A percentile compares a stretch with the other conserved stretches of the same genome.
phyloP scores from a whole-genome alignment of 2,888 invertebrate species.

The Conchocele bisecta region DNA sequence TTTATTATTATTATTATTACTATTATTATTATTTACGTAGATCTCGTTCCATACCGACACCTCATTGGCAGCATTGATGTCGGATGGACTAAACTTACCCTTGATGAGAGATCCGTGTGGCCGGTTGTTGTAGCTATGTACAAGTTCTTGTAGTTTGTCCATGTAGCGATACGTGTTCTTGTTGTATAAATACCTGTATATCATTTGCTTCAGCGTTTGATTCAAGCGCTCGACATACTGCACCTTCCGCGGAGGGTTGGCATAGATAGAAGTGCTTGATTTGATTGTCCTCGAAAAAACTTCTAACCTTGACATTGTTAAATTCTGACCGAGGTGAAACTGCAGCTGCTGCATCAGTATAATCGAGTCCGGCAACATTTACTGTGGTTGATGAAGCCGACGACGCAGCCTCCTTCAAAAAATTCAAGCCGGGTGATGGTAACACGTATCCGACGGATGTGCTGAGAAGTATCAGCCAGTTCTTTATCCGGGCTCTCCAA shows the following conservation, averaged over 20 bases:
- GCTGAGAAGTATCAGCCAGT: constrained; percentile 6
- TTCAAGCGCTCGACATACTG: constrained; percentile 5
- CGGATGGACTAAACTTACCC: not conserved
- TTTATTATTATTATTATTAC: too few relatives aligned
- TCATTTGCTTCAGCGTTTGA: not conserved
- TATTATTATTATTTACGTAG: too few relatives aligned
- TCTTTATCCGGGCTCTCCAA: not conserved
- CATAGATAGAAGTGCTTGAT: constrained; percentile 5
- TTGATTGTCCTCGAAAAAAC: not conserved
- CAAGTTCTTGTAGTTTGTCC: not conserved
- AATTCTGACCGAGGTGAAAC: too few relatives aligned
- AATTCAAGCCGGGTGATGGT: constrained; percentile 3
- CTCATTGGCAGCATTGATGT: not conserved
- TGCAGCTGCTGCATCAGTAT: too few relatives aligned
- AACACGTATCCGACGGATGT: constrained; percentile 11
- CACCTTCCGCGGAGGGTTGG: not conserved
- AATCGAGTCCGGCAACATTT: too few relatives aligned
- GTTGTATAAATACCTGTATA: not conserved
- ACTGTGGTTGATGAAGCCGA: too few relatives aligned
- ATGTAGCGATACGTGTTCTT: constrained; percentile 7
- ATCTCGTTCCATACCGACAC: constrained; percentile 1
- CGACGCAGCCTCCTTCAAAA: too few relatives aligned
- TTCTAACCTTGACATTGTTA: not conserved
- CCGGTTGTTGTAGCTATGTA: not conserved
- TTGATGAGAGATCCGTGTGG: constrained; percentile 3